Percentiles rank a stretch among this genome's conserved stretches.
Conservation (phyloP, 2,113 vertebrate species). For the Upupa epops region DNA sequence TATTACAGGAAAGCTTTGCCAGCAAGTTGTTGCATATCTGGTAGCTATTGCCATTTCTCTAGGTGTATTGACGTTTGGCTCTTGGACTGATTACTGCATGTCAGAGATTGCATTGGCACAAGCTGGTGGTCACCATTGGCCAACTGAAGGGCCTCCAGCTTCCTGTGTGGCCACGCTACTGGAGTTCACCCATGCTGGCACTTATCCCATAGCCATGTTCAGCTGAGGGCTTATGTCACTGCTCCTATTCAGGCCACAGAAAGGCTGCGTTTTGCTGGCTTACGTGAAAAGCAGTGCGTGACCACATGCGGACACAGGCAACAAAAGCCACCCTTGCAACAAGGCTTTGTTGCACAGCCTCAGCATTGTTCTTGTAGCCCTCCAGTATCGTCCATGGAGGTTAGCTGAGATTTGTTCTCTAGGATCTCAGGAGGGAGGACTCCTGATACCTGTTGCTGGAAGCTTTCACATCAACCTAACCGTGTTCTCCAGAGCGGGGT, state of each 20-base stretch:
- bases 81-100: not conserved
- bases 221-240: conserved; percentile 63
- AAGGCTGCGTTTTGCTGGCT: conserved; percentile 63
- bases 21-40: not conserved
- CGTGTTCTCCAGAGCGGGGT: not conserved
- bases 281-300: conserved; percentile 58
- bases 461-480: not conserved
- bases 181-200: conserved; percentile 43
- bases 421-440: not conserved
- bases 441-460: not conserved
- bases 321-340: conserved; percentile 61
- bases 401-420: conserved; percentile 25
- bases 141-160: not conserved
- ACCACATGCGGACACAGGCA: conserved; percentile 44
- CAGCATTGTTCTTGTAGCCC: conserved; percentile 58
- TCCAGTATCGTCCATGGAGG: conserved; percentile 44
- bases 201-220: conserved; percentile 36
- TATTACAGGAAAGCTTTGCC: not conserved
- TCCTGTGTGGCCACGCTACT: not conserved
- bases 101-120: not conserved
- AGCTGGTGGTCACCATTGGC: not conserved
- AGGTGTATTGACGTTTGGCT: not conserved
- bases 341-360: conserved; percentile 56
- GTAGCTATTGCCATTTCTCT: not conserved
- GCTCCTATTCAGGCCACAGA: conserved; percentile 55